These are phyloP conservation scores for Epistrophe grossulariae DNA, from an alignment of 2,888 invertebrate species.

Conservation along the genomic window DNA sequence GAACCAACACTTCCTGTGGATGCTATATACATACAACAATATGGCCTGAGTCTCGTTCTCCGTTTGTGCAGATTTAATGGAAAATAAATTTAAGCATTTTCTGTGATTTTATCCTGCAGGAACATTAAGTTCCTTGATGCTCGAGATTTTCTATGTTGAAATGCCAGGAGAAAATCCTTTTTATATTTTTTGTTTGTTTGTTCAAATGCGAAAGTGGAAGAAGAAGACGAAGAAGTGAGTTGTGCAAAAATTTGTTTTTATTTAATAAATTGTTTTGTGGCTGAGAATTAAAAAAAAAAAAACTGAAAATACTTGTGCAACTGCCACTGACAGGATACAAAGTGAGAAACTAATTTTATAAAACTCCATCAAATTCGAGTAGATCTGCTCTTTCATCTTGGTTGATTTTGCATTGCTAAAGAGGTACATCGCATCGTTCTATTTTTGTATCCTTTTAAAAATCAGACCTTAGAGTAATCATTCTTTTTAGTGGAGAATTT, in stretches of 20 bases:
- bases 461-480: not conserved
- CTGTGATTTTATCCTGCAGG: constrained; percentile 12
- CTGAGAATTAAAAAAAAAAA: not conserved
- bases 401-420: not conserved
- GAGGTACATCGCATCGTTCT: not conserved
- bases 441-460: not conserved
- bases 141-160: constrained; percentile 1
- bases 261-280: not conserved
- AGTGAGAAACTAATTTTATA: constrained; percentile 81
- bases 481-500: not conserved
- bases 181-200: not conserved
- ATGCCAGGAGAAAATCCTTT: constrained; percentile 11
- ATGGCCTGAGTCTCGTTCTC: not conserved
- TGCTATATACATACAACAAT: not conserved
- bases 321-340: constrained; percentile 81
- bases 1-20: not conserved
- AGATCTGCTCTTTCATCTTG: constrained; percentile 21
- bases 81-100: constrained; percentile 58
- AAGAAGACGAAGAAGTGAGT: not conserved
- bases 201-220: not conserved
- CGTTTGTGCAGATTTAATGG: constrained; percentile 43
- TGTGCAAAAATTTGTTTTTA: not conserved
- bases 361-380: constrained; percentile 74
- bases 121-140: not conserved
- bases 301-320: constrained; percentile 28